Conservation (phyloP, 2,113 vertebrate genomes). For the Girardinichthys multiradiatus region DNA sequence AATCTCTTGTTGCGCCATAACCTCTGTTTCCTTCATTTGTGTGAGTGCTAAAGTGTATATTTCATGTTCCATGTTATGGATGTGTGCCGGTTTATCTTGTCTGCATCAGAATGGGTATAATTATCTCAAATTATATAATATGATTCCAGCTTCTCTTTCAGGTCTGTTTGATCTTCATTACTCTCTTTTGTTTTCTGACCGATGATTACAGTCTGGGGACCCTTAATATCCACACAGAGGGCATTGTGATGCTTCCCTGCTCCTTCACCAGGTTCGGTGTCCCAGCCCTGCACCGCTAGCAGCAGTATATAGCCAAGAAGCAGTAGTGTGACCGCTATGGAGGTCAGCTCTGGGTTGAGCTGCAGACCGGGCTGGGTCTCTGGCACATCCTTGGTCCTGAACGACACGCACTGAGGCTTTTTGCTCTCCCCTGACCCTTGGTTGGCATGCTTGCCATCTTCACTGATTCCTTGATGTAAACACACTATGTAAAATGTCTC, state of each 20-base stretch:
- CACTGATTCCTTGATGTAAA: conserved; percentile 82
- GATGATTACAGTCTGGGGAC: conserved; percentile 46
- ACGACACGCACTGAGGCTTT: conserved; percentile 57
- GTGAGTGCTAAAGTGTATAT: conserved; percentile 47
- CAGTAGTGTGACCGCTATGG: conserved; percentile 77
- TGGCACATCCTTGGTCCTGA: conserved; percentile 62
- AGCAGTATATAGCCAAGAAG: conserved; percentile 81
- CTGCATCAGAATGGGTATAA: conserved; percentile 24
- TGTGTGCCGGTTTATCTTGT: conserved; percentile 15
- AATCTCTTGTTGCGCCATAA: conserved; percentile 69
- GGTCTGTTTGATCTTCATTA: conserved; percentile 34
- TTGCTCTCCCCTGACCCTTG: conserved; percentile 84
- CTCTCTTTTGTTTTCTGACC: conserved; percentile 42
- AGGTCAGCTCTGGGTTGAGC: conserved; percentile 62
- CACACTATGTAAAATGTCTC: conserved; percentile 90
- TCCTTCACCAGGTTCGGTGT: conserved; percentile 45
- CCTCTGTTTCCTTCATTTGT: conserved; percentile 37
- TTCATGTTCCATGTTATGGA: conserved; percentile 31
- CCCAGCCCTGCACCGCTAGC: conserved; percentile 63
- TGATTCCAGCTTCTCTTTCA: conserved; percentile 46
- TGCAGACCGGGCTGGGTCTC: conserved; percentile 41
- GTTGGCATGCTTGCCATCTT: conserved; percentile 76
- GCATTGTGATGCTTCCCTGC: conserved; percentile 47
- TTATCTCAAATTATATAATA: conserved; percentile 55
- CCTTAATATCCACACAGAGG: conserved; percentile 60